Conservation (phyloP, 2,888 invertebrate species). For the Leucozona laternaria region DNA sequence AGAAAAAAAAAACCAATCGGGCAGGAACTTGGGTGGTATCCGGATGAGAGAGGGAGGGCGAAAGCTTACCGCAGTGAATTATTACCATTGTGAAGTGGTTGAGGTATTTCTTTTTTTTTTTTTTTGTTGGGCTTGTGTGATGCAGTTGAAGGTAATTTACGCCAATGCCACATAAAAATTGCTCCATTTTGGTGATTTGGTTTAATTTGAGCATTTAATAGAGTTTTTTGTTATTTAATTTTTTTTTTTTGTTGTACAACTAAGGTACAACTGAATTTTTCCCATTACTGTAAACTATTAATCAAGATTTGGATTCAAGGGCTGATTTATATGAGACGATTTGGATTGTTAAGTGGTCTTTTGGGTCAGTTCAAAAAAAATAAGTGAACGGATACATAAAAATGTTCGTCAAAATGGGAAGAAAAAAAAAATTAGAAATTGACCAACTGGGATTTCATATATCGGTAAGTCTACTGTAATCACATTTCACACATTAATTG, state of each 20-base stretch:
- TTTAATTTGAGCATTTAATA: conserved; percentile 42
- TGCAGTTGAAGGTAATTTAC: conserved; percentile 70
- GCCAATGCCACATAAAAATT: conserved; percentile 41
- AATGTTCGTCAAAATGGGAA: neutral
- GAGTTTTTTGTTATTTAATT: conserved; percentile 3
- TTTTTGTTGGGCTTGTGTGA: conserved; percentile 1
- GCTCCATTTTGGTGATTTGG: conserved; percentile 38
- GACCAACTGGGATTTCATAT: neutral
- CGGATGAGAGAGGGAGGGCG: neutral
- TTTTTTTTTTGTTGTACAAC: neutral
- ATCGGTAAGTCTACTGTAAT: neutral
- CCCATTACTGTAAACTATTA: conserved; percentile 42
- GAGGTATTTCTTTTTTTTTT: neutral
- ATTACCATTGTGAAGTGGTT: conserved; percentile 57
- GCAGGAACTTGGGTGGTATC: neutral
- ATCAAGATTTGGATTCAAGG: conserved; percentile 27
- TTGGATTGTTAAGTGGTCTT: conserved; percentile 23
- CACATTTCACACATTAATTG: neutral
- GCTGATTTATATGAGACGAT: conserved; percentile 43
- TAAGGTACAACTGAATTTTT: conserved; percentile 21
- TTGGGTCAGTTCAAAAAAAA: neutral
- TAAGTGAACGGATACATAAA: neutral
- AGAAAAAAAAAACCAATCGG: neutral
- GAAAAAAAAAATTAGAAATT: neutral
- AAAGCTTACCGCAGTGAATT: conserved; percentile 60